Evolutionary conservation across 2,797 vertebrate genomes (phyloP), one percentile per base, ranked within the genome.

Genomic region (Dermochelys coriacea): DNA sequence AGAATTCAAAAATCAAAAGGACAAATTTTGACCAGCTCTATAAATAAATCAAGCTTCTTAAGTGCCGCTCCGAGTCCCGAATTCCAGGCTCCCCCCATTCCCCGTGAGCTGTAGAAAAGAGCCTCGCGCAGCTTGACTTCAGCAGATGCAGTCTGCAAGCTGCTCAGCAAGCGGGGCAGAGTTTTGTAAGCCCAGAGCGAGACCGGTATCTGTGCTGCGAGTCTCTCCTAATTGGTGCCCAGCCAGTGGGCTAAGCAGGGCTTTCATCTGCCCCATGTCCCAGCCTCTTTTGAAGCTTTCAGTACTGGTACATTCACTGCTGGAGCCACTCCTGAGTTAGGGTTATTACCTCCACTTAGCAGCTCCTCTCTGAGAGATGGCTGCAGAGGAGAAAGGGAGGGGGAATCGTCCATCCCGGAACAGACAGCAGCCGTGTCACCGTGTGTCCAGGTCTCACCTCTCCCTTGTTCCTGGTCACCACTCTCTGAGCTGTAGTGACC

Each of bases 251-350:
- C 78, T 12, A 23, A 11, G 6, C 49, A 31, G 61, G 86, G 2
- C 75, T 94, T 90, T 91, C 52, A 6, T 57, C 64, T 83, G 50
- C 71, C 47, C 29, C 34, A 25, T 86, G 50, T 37, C 34, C 16
- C 19, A 34, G 91, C 93, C 85, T 25, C 1, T 59, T 84, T 87
- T 64, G 50, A 80, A 80, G 50, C 78, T 80, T n/a, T 12, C 31
- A 6, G 19, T 29, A 9, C 50, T 23, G 9, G 9, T 19, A 18
- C 1, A 1, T 10, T 79, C 5, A 18, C 2, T 3, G 29, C 31
- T 21, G 31, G 77, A 71, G 55, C 61, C 85, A 7, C 10, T 83
- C 3, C 19, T 3, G 1, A 4, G 41, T 0, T 1, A 82, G 45
- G 34, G 34, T 25, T 82, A 47, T 47, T 82, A 25, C 25, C 34